phyloP scores from a whole-genome alignment of 2,113 vertebrate species.

The Sander lucioperca region DNA sequence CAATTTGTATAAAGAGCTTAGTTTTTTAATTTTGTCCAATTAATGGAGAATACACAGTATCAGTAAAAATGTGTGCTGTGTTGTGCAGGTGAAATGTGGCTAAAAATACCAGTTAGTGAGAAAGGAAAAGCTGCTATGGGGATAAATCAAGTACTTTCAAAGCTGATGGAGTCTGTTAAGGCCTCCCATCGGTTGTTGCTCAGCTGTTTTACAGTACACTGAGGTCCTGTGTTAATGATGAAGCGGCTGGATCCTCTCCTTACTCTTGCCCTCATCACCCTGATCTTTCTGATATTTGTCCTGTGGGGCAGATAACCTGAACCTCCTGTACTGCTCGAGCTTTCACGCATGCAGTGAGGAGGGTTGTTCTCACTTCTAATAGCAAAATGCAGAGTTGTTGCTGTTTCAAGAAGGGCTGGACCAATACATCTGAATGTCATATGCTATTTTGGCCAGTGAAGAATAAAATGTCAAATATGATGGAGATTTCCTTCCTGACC shows the following conservation, averaged over 20 bases:
- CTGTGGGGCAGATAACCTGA: neutral
- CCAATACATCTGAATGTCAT: neutral
- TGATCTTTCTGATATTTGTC: neutral
- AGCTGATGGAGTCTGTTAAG: neutral
- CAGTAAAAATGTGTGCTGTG: neutral
- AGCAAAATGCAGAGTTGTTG: neutral
- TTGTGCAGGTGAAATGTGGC: neutral
- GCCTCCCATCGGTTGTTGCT: neutral
- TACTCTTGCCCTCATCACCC: neutral
- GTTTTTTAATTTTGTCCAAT: constrained; percentile 4
- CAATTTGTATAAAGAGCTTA: neutral
- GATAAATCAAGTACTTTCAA: neutral
- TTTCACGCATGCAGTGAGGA: neutral
- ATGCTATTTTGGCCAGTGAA: neutral
- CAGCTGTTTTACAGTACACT: neutral
- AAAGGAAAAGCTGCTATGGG: constrained; percentile 1
- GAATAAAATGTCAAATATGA: neutral
- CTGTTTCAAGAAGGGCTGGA: neutral
- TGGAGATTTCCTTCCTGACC: constrained; percentile 3
- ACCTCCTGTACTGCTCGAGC: neutral
- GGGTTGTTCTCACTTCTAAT: neutral
- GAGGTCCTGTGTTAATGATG: neutral
- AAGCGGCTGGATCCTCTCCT: neutral
- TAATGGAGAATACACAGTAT: neutral
- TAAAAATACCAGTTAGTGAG: neutral